Evolutionary conservation across 2,888 invertebrate genomes (phyloP).

Genomic region (Therioaphis trifolii): DNA sequence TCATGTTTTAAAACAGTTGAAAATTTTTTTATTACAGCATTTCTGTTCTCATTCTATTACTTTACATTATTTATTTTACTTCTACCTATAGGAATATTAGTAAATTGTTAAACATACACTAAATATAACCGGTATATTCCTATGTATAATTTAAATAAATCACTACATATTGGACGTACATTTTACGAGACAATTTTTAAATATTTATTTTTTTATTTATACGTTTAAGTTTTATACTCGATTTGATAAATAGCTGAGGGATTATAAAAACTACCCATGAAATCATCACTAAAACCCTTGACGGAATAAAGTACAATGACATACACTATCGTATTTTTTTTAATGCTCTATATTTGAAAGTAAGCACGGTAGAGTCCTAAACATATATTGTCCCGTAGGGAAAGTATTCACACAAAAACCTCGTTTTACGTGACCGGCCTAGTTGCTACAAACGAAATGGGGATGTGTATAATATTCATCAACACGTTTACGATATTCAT

Average conservation of each 20-base stretch:
- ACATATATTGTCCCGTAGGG: constrained; percentile 18
- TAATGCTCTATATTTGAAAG: constrained; percentile 36
- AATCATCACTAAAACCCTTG: constrained; percentile 4
- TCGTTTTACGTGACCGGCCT: constrained; percentile 57
- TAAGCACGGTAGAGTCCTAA: constrained; percentile 35
- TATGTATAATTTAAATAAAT: no score
- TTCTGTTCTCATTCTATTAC: no score
- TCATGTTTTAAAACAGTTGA: no score
- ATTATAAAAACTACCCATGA: background rate
- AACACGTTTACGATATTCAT: constrained; percentile 36
- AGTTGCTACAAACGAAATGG: constrained; percentile 51
- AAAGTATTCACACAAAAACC: constrained; percentile 50
- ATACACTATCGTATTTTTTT: background rate
- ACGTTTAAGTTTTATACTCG: background rate
- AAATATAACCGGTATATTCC: no score
- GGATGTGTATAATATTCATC: constrained; percentile 43
- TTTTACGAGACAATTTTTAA: no score
- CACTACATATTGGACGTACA: no score
- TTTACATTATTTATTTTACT: no score
- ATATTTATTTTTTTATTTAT: background rate
- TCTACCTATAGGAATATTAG: no score
- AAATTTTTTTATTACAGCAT: no score
- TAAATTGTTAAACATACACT: no score
- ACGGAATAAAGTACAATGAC: background rate
- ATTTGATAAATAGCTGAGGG: constrained; percentile 19